phyloP scores from a whole-genome alignment of 2,888 invertebrate species.

The Prosopocoilus inquinatus region DNA sequence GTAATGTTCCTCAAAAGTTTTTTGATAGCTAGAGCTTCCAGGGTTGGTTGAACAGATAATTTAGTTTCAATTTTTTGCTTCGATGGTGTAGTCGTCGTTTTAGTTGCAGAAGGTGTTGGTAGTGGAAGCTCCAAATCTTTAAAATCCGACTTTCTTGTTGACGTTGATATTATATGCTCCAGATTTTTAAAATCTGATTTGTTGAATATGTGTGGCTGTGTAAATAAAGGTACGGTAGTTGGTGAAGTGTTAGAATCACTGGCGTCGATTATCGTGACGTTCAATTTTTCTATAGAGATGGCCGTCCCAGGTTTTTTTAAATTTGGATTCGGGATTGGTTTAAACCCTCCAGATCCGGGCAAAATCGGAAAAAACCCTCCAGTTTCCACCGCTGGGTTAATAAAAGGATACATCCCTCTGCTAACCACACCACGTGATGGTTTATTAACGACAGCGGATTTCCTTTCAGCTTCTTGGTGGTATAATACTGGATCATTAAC shows the following conservation, averaged over 20 bases:
- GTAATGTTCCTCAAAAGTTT: conserved; percentile 6
- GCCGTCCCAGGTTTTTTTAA: conserved; percentile 18
- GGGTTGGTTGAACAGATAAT: conserved; percentile 19
- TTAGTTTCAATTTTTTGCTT: conserved; percentile 19
- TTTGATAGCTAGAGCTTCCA: conserved; percentile 5
- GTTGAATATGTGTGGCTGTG: neutral
- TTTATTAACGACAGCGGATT: conserved; percentile 44
- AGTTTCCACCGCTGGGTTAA: conserved; percentile 65
- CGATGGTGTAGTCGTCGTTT: conserved; percentile 18
- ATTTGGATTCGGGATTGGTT: conserved; percentile 61
- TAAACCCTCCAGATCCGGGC: conserved; percentile 72
- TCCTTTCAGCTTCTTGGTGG: conserved; percentile 34
- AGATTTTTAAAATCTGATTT: neutral
- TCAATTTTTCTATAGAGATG: conserved; percentile 14
- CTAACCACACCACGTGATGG: conserved; percentile 22
- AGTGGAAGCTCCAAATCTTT: conserved; percentile 20
- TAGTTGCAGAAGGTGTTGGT: conserved; percentile 20
- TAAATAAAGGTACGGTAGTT: conserved; percentile 1
- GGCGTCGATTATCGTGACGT: conserved; percentile 17
- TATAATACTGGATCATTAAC: conserved; percentile 4
- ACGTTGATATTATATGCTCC: neutral
- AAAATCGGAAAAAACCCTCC: conserved; percentile 77
- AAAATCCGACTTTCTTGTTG: neutral
- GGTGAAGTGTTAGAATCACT: conserved; percentile 10
- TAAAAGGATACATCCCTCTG: conserved; percentile 46